Evolutionary conservation across 2,797 vertebrate species (phyloP).

Genomic region (Enteromius mattozi): DNA sequence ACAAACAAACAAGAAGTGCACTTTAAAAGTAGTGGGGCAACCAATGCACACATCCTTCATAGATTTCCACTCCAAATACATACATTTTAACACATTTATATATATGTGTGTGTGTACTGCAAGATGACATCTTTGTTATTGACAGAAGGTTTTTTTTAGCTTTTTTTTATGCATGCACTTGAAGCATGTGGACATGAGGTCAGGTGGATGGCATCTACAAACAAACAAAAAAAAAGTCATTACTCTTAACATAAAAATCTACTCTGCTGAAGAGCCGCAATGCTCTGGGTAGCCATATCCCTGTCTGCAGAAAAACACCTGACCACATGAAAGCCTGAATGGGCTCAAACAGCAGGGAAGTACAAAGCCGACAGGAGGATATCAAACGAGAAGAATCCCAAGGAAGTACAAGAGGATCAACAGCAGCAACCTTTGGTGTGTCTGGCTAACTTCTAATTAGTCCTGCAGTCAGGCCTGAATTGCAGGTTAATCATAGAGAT

Average conservation of each 20-base stretch:
- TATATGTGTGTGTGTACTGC: background rate
- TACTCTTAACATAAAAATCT: conserved; percentile 25
- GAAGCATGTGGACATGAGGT: background rate
- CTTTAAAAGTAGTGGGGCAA: background rate
- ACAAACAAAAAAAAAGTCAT: background rate
- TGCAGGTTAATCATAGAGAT: conserved; percentile 74
- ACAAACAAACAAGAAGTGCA: background rate
- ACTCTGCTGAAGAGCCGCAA: conserved; percentile 47
- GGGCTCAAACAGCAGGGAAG: conserved; percentile 58
- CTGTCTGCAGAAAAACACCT: conserved; percentile 50
- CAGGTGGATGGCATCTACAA: background rate
- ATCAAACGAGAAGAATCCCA: conserved; percentile 74
- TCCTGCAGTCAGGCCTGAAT: conserved; percentile 69
- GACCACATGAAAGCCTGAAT: conserved; percentile 63
- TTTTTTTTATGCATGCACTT: background rate
- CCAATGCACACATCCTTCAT: background rate
- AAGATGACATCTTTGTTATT: background rate
- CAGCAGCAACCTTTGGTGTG: conserved; percentile 76
- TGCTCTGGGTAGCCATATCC: conserved; percentile 48
- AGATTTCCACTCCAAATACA: background rate
- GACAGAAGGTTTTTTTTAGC: background rate
- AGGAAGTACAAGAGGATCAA: conserved; percentile 74
- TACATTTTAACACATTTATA: background rate
- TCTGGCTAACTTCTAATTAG: conserved; percentile 81
- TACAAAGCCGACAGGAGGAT: conserved; percentile 62